Percentiles rank a stretch among this genome's conserved stretches.
Conservation (phyloP, 2,888 invertebrate species). For the Xestia sexstrigata region DNA sequence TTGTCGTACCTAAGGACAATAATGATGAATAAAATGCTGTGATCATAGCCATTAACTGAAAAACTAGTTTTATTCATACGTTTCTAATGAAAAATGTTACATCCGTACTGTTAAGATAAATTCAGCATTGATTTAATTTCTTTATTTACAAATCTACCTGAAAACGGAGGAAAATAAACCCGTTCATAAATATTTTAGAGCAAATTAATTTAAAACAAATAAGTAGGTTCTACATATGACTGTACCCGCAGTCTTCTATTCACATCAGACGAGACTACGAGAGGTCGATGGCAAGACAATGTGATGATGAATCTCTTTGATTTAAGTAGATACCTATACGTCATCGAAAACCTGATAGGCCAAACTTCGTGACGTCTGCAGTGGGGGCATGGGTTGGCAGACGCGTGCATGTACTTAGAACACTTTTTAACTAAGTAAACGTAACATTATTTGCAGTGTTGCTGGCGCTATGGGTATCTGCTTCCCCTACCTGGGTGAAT, state of each 20-base stretch:
- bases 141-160: not conserved
- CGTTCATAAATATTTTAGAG: not conserved
- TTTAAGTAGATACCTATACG: not conserved
- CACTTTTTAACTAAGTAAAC: not conserved
- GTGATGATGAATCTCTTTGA: not conserved
- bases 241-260: not conserved
- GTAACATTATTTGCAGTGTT: constrained; percentile 88
- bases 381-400: too few species aligned
- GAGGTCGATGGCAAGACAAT: not conserved
- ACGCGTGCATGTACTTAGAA: too few species aligned
- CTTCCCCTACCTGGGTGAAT: constrained; percentile 95
- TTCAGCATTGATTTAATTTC: not conserved
- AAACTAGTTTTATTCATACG: constrained; percentile 52
- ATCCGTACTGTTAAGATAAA: not conserved
- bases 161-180: not conserved
- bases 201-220: not conserved
- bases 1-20: constrained; percentile 37
- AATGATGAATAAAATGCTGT: constrained; percentile 66
- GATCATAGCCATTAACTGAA: constrained; percentile 62
- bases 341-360: not conserved
- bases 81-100: constrained; percentile 5
- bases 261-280: too few species aligned
- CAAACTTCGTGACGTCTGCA: not conserved
- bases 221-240: not conserved
- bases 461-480: constrained; percentile 96